phyloP scores from a whole-genome alignment of 2,888 invertebrate species.

The Caenorhabditis sp. region DNA sequence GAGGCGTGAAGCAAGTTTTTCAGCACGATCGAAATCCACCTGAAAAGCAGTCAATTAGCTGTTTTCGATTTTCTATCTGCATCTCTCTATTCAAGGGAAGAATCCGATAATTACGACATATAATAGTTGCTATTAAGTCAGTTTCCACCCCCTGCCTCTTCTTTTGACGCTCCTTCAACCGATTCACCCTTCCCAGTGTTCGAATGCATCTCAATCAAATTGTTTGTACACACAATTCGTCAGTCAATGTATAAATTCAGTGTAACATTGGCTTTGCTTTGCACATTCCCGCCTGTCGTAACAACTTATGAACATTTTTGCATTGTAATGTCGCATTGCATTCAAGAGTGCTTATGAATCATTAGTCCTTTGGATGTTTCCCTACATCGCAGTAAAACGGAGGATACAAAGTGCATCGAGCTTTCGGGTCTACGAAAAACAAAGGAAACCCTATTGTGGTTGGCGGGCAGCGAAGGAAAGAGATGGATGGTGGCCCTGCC shows the following conservation, averaged over 20 bases:
- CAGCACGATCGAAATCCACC: conserved; percentile 78
- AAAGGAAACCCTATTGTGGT: conserved; percentile 21
- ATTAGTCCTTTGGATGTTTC: not conserved
- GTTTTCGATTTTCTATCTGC: conserved; percentile 16
- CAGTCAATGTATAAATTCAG: conserved; percentile 30
- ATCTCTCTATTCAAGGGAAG: not conserved
- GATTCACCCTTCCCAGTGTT: conserved; percentile 12
- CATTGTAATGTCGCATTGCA: conserved; percentile 30
- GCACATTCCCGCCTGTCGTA: conserved; percentile 37
- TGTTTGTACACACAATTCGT: conserved; percentile 46
- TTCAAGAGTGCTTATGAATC: conserved; percentile 30
- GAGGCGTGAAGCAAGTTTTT: conserved; percentile 75
- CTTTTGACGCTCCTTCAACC: conserved; percentile 1
- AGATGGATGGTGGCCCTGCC: conserved; percentile 40
- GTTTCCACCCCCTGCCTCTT: conserved; percentile 22
- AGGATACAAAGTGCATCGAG: conserved; percentile 3
- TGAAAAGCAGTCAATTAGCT: conserved; percentile 41
- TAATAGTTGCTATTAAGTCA: conserved; percentile 44
- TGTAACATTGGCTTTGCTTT: conserved; percentile 30
- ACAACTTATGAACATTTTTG: conserved; percentile 47
- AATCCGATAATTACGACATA: conserved; percentile 56
- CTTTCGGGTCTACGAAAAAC: conserved; percentile 24
- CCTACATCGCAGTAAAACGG: not conserved
- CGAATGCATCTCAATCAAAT: conserved; percentile 35
- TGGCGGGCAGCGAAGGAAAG: conserved; percentile 18